A percentile compares a stretch with the other conserved stretches of the same genome.
phyloP scores from a whole-genome alignment of 2,797 vertebrate genomes.

The Lacerta viridis region DNA sequence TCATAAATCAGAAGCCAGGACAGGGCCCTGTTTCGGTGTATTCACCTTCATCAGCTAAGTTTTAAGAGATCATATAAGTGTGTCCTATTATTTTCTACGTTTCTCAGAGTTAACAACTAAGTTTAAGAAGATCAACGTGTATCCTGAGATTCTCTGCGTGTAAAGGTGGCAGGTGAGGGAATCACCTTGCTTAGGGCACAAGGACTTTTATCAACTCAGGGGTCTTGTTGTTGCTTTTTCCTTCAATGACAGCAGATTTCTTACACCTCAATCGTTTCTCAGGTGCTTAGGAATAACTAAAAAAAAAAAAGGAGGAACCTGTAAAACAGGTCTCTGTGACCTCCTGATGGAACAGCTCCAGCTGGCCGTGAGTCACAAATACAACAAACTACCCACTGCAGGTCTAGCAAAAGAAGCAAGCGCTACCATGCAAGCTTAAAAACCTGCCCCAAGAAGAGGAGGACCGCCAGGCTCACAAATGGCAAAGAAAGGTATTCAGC shows the following conservation, averaged over 20 bases:
- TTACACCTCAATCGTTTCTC: background rate
- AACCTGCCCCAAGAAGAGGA: background rate
- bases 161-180: too few relatives aligned
- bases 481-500: too few relatives aligned
- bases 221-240: background rate
- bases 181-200: background rate
- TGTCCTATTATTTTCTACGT: too few relatives aligned
- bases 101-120: too few relatives aligned
- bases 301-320: conserved; percentile 11
- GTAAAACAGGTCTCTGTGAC: conserved; percentile 31
- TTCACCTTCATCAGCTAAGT: too few relatives aligned
- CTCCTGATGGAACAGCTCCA: conserved; percentile 15
- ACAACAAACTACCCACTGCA: background rate
- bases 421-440: too few relatives aligned
- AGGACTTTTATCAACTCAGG: background rate
- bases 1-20: too few relatives aligned
- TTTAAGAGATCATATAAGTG: too few relatives aligned
- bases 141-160: too few relatives aligned
- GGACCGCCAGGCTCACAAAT: background rate
- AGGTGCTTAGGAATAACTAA: conserved; percentile 7
- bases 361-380: conserved; percentile 23
- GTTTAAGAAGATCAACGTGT: too few relatives aligned
- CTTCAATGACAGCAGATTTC: background rate
- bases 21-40: too few relatives aligned
- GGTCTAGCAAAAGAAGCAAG: background rate